Base-by-base conservation (phyloP, 2,888 invertebrate species). In the Norana najaformis region DNA sequence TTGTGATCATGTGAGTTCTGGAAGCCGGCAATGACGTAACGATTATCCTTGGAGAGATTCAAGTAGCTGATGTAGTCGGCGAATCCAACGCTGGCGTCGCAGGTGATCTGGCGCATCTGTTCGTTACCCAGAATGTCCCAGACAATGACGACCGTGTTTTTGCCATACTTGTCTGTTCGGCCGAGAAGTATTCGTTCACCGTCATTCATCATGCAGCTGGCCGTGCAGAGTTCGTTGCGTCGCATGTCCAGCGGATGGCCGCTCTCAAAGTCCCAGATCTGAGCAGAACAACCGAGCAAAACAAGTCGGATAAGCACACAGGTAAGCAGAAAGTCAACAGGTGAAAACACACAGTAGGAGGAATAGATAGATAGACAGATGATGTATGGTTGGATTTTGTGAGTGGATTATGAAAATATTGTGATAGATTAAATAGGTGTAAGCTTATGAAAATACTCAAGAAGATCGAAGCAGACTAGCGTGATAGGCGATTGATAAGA, bases 91-190 rank as follows among this genome's bases (percentile, higher is more conserved):
- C 94, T 93, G n/a, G 93, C 93, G 88, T 91, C 91, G 83, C 88
- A 90, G 83, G 91, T 91, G 89, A 93, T 90, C 38, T 92, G 89
- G 85, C 94, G 94, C 47, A 94, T 93, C 85, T 93, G 92, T 88
- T 95, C 94, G 92, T 95, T 95, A 39, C 94, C 94, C 91, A 94
- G 92, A 14, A 95, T 92, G 92, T 95, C 95, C 94, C 94, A 95
- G n/a, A 94, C 93, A 47, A 94, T 92, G 47, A 95, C 93, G 89
- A 93, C 93, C 37, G 95, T 94, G 85, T 93, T 94, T 83, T 93
- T 93, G 34, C 94, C 95, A 90, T 93, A 94, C 92, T 94, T 94
- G 91, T 94, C 94, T 13, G 94, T 94, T 53, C 94, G 92, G n/a
- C 93, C 90, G n/a, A 41, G 88, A 20, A 94, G 93, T 14, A 94